Evolutionary conservation across 2,888 invertebrate genomes (phyloP).

Genomic region (Zaprionus obscuricornis): DNA sequence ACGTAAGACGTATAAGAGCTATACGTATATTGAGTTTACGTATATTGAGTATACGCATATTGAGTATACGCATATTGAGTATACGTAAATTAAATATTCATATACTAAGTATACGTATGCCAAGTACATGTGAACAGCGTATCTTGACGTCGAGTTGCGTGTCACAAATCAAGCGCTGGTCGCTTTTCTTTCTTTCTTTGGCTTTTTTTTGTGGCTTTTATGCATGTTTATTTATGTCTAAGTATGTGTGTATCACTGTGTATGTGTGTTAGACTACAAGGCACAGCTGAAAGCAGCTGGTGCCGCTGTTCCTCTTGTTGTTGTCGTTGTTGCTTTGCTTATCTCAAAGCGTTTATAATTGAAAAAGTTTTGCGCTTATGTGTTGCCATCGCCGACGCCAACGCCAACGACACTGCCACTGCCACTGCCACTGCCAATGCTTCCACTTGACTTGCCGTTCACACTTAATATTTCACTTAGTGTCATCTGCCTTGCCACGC

Average conservation of each 20-base stretch:
- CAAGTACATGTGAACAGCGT: too few species aligned
- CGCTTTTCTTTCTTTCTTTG: too few species aligned
- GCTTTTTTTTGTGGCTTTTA: slow-evolving; percentile 14
- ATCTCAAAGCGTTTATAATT: slow-evolving; percentile 62
- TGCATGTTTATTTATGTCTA: slow-evolving; percentile 14
- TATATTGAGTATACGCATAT: too few species aligned
- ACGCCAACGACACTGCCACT: slow-evolving; percentile 19
- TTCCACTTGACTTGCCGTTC: slow-evolving; percentile 53
- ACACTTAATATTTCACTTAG: slow-evolving; percentile 61
- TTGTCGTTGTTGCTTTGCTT: slow-evolving; percentile 44
- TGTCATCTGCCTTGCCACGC: neutral
- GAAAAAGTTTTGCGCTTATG: slow-evolving; percentile 64
- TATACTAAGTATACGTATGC: too few species aligned
- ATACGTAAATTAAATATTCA: too few species aligned
- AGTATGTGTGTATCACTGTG: neutral
- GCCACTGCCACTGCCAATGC: slow-evolving; percentile 4
- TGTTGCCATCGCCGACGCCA: slow-evolving; percentile 35
- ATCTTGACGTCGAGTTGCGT: too few species aligned
- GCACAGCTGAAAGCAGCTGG: slow-evolving; percentile 22
- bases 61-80: too few species aligned
- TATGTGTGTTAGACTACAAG: neutral
- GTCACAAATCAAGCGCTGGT: too few species aligned
- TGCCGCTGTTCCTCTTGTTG: neutral
- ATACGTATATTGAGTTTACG: too few species aligned
- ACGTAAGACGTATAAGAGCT: too few species aligned